A percentile compares a stretch with the other conserved stretches of the same genome.
phyloP scores from a whole-genome alignment of 2,113 vertebrate genomes.

The Actenoides hombroni region DNA sequence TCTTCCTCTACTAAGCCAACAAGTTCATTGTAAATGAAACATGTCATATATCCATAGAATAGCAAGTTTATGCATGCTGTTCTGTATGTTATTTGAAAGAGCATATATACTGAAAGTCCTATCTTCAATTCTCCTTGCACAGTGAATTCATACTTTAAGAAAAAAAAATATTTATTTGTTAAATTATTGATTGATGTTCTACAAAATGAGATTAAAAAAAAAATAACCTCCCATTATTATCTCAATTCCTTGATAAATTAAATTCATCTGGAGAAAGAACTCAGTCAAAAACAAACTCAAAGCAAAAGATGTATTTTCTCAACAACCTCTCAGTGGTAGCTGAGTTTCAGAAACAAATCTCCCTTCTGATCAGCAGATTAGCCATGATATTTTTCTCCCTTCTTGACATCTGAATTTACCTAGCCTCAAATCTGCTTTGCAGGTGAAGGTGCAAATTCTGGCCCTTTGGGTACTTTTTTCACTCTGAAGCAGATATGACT shows the following conservation, averaged over 20 bases:
- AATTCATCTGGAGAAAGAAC: neutral
- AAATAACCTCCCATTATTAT: neutral
- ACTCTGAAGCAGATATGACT: neutral
- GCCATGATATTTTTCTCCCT: neutral
- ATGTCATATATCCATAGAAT: neutral
- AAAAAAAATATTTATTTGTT: neutral
- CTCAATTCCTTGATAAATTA: neutral
- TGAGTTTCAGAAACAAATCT: neutral
- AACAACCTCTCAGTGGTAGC: neutral
- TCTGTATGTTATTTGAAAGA: neutral
- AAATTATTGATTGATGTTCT: neutral
- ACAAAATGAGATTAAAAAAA: neutral
- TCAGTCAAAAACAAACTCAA: neutral
- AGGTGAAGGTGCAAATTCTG: neutral
- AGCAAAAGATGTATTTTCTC: neutral
- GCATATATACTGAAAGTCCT: neutral
- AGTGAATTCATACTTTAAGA: neutral
- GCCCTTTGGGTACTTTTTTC: neutral
- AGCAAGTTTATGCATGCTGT: neutral
- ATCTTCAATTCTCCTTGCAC: neutral
- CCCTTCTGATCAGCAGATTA: neutral
- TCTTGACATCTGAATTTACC: neutral
- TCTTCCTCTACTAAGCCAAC: neutral
- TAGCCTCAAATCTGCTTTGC: neutral
- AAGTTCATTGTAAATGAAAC: neutral